Percentiles rank a stretch among this genome's conserved stretches.
phyloP scores from a whole-genome alignment of 2,113 vertebrate genomes.

The Chlorocebus sabaeus region DNA sequence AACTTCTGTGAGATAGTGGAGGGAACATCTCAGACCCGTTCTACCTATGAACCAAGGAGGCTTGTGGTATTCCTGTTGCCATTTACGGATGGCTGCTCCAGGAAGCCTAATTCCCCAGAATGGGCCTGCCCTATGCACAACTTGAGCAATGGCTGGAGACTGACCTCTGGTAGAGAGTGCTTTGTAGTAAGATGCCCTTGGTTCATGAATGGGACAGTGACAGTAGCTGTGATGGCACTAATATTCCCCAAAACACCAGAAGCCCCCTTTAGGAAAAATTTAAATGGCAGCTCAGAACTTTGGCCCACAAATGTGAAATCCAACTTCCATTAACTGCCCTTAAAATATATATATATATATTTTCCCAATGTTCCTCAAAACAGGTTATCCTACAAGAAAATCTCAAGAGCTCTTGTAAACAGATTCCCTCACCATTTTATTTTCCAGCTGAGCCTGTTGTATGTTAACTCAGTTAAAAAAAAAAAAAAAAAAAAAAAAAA shows the following conservation, averaged over 20 bases:
- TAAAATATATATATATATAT: not conserved
- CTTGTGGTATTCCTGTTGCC: not conserved
- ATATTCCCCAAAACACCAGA: not conserved
- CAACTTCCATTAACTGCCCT: not conserved
- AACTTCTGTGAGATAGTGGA: not conserved
- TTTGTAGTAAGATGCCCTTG: not conserved
- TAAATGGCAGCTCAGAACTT: not conserved
- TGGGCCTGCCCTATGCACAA: not conserved
- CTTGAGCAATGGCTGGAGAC: not conserved
- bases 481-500: constrained; percentile 16
- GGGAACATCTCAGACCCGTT: not conserved
- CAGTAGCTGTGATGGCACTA: not conserved
- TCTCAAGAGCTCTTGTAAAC: not conserved
- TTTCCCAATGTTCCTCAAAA: constrained; percentile 30
- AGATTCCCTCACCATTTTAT: not conserved
- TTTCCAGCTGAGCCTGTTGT: constrained; percentile 3
- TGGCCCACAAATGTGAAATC: not conserved
- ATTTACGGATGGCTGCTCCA: not conserved
- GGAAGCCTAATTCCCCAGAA: not conserved
- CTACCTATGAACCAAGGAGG: not conserved
- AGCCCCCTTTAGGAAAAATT: not conserved
- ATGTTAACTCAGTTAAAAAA: not conserved
- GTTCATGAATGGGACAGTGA: not conserved
- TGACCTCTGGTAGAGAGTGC: not conserved
- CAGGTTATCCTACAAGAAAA: constrained; percentile 5